Evolutionary conservation across 1,140 invertebrate species (phyloP), one percentile per base, ranked within the genome.

Genomic region (Apis dorsata): DNA sequence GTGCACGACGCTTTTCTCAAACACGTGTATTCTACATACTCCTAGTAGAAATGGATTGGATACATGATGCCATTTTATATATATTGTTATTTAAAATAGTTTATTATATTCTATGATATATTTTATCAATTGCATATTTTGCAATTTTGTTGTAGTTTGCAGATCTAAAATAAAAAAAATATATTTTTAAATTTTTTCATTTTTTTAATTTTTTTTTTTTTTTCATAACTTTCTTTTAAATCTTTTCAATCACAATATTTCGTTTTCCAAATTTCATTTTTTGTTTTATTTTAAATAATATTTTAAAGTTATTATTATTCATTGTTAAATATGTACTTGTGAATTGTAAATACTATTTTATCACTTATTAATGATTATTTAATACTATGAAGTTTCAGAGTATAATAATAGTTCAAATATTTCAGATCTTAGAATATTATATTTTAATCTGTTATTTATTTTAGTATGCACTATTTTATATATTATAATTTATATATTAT

Each of bases 21-120:
- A 85, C 84, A 85, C 88, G 86, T 88, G 89, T 84, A 86, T 88
- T 76, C 82, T 85, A 65, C 74, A 51, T 85, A 79, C 79, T 77
- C 81, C 69, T 69, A 75, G 65, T 60, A 65, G 49, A 44, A 63
- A 85, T 66, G 83, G 82, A 84, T 89, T 69, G 81, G 85, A 84
- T 89, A 79, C 81, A 84, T 86, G 90, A 83, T 90, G 90, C 90
- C 88, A 90, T 89, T 89, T 90, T 90, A 87, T 88, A 68, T 90
- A 87, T 88, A 68, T 71, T 68, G 72, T 81, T 81, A 66, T 81
- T 81, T 74, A 81, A 81, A 81, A 66, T 81, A 81, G 60, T 62
- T 74, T 66, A 57, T 57, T 65, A 13, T 44, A 75, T 57, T 75
- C 44, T 51, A 8, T 21, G 15, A n/a, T 57, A 49, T 66, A 24